Base-by-base conservation (phyloP, 2,113 vertebrate species). In the Calyptommatus sinebrachiatus region DNA sequence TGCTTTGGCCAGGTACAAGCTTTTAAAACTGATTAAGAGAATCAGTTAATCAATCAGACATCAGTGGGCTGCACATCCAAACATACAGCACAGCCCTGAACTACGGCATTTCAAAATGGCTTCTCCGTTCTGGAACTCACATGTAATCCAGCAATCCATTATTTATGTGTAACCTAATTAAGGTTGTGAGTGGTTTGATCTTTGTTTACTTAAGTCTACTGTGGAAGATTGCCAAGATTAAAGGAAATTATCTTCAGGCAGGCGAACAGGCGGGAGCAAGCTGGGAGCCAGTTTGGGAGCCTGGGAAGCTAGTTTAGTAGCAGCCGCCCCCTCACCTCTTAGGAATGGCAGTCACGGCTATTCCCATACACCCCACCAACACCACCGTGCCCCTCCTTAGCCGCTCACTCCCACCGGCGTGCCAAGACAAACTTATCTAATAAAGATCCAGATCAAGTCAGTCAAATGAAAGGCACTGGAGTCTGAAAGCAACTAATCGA, bases 161-260 rank as follows among this genome's bases (percentile, higher is more conserved):
- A 92, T 92, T 93, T 93, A 92, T 84, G 88, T 88, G 85, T 63
- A 90, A 90, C 84, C 91, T 93, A 93, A 93, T 94, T 92, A 95
- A 89, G 90, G 92, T 77, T 92, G 92, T 71, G 92, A 94, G 92
- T 69, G 86, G 89, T 90, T 93, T 89, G 92, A 93, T 94, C 92
- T 92, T 89, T 94, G 89, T 92, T 94, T 95, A 90, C 88, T 90
- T 90, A 90, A 88, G 88, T 80, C 85, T 79, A 82, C 9, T 68
- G 85, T 53, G 0, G 87, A 92, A 91, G 92, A 92, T 84, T 90
- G 92, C 90, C 89, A 79, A 89, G 91, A 76, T 81, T 83, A 88
- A 91, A 90, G 79, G 84, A 84, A 87, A 89, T 85, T 79, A 85
- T 86, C 90, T 70, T 1, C 78, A 73, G 84, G 86, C 90, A 89